phyloP scores from a whole-genome alignment of 2,113 vertebrate species.

The Apus apus region DNA sequence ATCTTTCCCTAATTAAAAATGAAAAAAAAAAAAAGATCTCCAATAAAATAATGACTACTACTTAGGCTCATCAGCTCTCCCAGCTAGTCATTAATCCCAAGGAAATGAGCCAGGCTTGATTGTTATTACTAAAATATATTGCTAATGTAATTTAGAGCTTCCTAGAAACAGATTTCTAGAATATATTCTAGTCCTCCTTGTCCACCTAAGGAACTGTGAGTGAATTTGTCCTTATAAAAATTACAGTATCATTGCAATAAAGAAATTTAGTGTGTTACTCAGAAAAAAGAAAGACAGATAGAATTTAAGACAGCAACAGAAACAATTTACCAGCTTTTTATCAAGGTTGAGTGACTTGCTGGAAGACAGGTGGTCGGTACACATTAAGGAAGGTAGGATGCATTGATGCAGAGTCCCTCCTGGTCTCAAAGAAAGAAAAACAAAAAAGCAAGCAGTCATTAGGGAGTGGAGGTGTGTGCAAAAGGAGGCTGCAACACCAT shows the following conservation, averaged over 20 bases:
- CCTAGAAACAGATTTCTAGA: slow-evolving; percentile 38
- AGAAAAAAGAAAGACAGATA: not conserved
- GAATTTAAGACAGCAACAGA: not conserved
- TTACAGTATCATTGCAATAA: not conserved
- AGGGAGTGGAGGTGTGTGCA: not conserved
- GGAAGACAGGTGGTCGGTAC: not conserved
- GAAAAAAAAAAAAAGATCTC: slow-evolving; percentile 42
- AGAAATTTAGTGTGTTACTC: not conserved
- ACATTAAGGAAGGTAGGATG: rapidly evolving
- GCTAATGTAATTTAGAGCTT: slow-evolving; percentile 60
- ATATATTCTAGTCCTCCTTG: not conserved
- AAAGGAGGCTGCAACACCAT: not conserved
- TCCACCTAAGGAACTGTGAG: not conserved
- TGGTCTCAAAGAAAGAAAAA: not conserved
- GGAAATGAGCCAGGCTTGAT: slow-evolving; percentile 64
- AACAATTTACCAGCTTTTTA: not conserved
- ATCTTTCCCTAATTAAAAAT: slow-evolving; percentile 70
- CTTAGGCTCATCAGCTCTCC: slow-evolving; percentile 63
- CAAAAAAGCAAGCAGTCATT: too few species aligned
- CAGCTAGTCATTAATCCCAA: slow-evolving; percentile 70
- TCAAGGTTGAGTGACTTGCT: not conserved
- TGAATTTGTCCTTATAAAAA: slow-evolving; percentile 11
- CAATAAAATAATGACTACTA: slow-evolving; percentile 73
- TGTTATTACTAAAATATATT: slow-evolving; percentile 59
- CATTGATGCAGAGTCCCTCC: not conserved